Evolutionary conservation across 2,113 vertebrate species (phyloP).

Genomic region (Solea senegalensis): DNA sequence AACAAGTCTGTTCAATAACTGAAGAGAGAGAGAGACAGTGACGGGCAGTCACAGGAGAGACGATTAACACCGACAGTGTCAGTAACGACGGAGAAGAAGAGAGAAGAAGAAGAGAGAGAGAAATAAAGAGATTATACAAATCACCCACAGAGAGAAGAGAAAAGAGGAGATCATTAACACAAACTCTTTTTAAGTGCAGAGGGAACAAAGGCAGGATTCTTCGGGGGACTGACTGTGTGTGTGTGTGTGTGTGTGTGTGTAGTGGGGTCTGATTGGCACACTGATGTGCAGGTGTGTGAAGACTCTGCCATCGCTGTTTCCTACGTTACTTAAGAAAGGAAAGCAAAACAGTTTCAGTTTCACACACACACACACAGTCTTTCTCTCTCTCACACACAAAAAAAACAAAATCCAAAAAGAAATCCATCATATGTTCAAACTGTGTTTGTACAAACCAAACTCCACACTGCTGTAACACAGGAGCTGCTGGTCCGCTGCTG

Average conservation of each 20-base stretch:
- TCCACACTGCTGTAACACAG: no score
- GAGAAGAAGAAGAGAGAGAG: slow-evolving; percentile 21
- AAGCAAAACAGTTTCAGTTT: slow-evolving; percentile 55
- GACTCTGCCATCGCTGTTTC: slow-evolving; percentile 59
- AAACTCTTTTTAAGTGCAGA: slow-evolving; percentile 49
- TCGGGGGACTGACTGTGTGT: slow-evolving; percentile 37
- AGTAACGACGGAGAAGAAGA: slow-evolving; percentile 19
- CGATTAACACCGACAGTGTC: slow-evolving; percentile 62
- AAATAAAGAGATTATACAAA: slow-evolving; percentile 32
- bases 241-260: slow-evolving; percentile 26
- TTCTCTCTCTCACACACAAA: slow-evolving; percentile 3
- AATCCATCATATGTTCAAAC: no score
- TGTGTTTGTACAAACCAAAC: no score
- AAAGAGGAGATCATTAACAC: slow-evolving; percentile 65
- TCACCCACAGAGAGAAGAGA: slow-evolving; percentile 2
- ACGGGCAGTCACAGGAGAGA: slow-evolving; percentile 19
- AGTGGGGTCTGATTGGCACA: slow-evolving; percentile 43
- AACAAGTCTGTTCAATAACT: slow-evolving; percentile 58
- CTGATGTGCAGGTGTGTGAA: slow-evolving; percentile 63
- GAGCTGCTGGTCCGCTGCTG: not conserved
- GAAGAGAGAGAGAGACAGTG: slow-evolving; percentile 23
- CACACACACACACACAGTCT: slow-evolving; percentile 15
- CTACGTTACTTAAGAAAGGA: slow-evolving; percentile 46
- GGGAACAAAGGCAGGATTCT: slow-evolving; percentile 74
- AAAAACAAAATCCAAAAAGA: no score